phyloP scores from a whole-genome alignment of 2,113 vertebrate species.

The Podarcis cretensis region DNA sequence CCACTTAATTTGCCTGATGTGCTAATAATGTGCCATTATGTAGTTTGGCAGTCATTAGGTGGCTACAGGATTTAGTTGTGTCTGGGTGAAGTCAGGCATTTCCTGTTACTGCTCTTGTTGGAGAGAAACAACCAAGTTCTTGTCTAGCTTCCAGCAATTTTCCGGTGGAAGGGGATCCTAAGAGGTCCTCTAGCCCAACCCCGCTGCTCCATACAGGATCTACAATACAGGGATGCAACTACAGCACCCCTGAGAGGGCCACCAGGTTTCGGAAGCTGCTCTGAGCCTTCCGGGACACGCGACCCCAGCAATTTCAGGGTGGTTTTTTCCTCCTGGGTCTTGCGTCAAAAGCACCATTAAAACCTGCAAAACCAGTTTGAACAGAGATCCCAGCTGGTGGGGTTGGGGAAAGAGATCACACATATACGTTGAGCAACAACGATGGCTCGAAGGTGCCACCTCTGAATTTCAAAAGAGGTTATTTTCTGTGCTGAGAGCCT shows the following conservation, averaged over 20 bases:
- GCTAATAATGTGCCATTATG: too few species aligned
- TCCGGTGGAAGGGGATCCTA: too few species aligned
- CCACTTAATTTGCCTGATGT: too few species aligned
- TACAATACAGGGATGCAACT: too few species aligned
- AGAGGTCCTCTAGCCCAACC: too few species aligned
- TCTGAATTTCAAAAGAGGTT: neutral
- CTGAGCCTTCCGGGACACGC: neutral
- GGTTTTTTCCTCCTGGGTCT: neutral
- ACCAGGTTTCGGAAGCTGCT: neutral
- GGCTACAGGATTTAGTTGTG: too few species aligned
- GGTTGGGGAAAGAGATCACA: neutral
- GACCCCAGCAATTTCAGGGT: neutral
- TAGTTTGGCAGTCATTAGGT: neutral
- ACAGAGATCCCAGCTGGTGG: neutral
- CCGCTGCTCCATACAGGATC: too few species aligned
- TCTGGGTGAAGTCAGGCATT: too few species aligned
- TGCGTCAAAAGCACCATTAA: neutral
- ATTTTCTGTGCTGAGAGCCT: neutral
- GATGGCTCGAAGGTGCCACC: too few species aligned
- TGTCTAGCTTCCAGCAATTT: too few species aligned
- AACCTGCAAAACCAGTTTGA: constrained; percentile 4
- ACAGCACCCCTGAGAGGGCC: too few species aligned
- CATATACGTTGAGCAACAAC: neutral
- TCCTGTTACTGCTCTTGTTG: neutral
- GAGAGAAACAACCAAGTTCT: too few species aligned